Conservation (phyloP, 2,888 invertebrate species). For the Dysmachus trigonus region DNA sequence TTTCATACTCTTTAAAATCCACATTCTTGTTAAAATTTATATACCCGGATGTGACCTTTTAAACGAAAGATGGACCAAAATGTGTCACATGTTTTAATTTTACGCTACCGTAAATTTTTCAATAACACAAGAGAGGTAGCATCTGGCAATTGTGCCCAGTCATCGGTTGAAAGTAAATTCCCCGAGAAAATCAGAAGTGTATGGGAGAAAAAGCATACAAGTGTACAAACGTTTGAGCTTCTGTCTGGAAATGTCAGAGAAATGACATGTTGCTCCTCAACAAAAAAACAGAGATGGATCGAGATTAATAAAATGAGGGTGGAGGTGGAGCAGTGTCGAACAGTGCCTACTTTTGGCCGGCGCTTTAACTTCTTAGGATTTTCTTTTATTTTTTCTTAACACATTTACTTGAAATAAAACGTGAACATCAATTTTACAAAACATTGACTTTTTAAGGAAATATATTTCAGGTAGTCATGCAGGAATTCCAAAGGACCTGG, state of each 20-base stretch:
- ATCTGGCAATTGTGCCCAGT: neutral
- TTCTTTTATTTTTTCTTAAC: neutral
- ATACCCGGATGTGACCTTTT: neutral
- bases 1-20: neutral
- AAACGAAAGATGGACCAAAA: neutral
- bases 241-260: neutral
- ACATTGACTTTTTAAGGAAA: constrained; percentile 3
- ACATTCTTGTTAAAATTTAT: neutral
- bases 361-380: neutral
- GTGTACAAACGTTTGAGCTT: neutral
- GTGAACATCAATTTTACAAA: constrained; percentile 25
- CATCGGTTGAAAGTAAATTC: neutral
- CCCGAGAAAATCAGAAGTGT: neutral
- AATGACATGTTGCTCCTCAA: neutral
- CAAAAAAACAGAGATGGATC: neutral
- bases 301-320: neutral
- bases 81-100: neutral
- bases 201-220: neutral
- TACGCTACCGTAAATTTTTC: neutral
- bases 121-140: neutral
- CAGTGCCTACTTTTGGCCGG: neutral
- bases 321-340: neutral
- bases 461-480: neutral
- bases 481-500: neutral
- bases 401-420: neutral